Evolutionary conservation across 2,113 vertebrate genomes (phyloP).

Genomic region (Danionella cerebrum): DNA sequence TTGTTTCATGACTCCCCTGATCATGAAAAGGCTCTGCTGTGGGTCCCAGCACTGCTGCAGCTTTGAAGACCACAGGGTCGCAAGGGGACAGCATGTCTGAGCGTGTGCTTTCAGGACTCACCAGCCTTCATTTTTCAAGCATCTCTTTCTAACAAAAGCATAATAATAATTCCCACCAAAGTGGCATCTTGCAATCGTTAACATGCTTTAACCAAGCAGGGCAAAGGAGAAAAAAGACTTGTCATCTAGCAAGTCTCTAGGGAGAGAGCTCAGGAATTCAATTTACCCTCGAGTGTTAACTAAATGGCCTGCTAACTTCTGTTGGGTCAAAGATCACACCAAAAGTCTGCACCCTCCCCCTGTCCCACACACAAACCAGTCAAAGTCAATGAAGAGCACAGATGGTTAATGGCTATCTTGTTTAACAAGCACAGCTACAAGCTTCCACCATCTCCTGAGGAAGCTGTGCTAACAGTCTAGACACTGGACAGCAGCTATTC

Average conservation of each 20-base stretch:
- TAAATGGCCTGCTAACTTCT: constrained; percentile 6
- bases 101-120: background rate
- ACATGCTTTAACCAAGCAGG: no score
- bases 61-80: background rate
- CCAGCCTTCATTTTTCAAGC: background rate
- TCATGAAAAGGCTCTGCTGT: background rate
- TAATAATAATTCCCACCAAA: no score
- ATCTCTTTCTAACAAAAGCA: background rate
- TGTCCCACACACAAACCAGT: constrained; percentile 5
- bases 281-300: constrained; percentile 7
- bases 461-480: constrained; percentile 8
- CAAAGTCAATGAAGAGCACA: constrained; percentile 14
- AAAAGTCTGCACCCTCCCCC: constrained; percentile 10
- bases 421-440: background rate
- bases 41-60: background rate
- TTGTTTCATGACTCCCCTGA: background rate
- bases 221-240: no score
- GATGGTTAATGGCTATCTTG: constrained; percentile 32
- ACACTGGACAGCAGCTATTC: background rate
- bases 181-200: no score
- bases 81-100: constrained; percentile 10
- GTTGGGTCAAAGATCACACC: constrained; percentile 22
- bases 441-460: background rate
- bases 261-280: constrained; percentile 18
- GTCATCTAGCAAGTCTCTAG: no score